phyloP scores from a whole-genome alignment of 2,113 vertebrate genomes.

The Catharus fuscescens region DNA sequence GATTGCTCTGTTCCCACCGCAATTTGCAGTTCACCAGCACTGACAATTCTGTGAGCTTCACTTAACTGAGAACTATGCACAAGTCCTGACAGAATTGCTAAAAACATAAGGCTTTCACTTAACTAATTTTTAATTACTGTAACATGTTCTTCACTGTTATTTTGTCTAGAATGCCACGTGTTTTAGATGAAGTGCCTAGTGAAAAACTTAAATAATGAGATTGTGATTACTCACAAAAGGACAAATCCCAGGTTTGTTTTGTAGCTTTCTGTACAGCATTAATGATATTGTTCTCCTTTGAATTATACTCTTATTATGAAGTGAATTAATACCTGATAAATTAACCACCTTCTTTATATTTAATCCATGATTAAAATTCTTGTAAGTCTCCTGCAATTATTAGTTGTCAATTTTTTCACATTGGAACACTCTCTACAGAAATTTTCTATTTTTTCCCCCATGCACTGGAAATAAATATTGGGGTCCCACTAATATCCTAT shows the following conservation, averaged over 20 bases:
- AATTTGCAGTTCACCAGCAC: background rate
- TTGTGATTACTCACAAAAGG: background rate
- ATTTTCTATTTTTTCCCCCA: background rate
- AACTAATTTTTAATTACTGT: background rate
- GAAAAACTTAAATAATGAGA: background rate
- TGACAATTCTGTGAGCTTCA: background rate
- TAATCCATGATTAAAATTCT: background rate
- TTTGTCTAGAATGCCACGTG: background rate
- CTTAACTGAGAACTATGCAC: background rate
- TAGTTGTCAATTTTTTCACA: background rate
- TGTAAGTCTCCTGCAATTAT: background rate
- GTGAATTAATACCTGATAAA: background rate
- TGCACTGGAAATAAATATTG: accelerated
- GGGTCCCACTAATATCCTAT: background rate
- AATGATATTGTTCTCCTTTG: background rate
- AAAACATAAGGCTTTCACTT: background rate
- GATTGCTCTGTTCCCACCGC: background rate
- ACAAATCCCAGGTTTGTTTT: background rate
- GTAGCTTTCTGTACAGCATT: background rate
- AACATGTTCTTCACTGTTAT: background rate
- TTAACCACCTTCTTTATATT: background rate
- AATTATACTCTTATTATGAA: background rate
- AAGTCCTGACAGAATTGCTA: background rate
- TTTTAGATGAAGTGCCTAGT: background rate
- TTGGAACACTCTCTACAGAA: background rate